Evolutionary conservation across 1,140 invertebrate genomes (phyloP), one percentile per base, ranked within the genome.

Genomic region (Homarus americanus): DNA sequence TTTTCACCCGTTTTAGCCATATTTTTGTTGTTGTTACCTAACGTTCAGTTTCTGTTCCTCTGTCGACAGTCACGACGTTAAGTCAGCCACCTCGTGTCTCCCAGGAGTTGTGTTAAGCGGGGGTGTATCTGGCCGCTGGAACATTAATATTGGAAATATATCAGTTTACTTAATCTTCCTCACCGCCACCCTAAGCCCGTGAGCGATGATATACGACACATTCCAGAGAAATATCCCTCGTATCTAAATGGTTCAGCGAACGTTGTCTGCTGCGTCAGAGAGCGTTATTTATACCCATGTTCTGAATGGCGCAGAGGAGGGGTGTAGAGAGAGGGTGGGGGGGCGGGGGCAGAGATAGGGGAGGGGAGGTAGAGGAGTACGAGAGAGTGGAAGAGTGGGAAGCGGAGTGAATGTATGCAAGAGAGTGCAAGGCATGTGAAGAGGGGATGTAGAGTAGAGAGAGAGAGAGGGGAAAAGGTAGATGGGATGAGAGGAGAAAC

Each of bases 241-340:
- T 69, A 69, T 69, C 63, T 69, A 69, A 69, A 69, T 69, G 63
- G 63, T 69, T 69, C 63, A 69, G 63, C 24, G 63, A 69, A 69
- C 63, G 63, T 69, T 69, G 63, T 69, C 28, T 69, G 63, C n/a
- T 32, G 63, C 0, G 63, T 28, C 7, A 2, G 63, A 32, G 63
- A 32, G n/a, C 63, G 63, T 69, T 69, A 69, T 69, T 69, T 69
- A 69, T 69, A 69, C n/a, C n/a, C 5, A 32, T 9, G n/a, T 9
- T 32, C n/a, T 69, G 63, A 63, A 63, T 69, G 63, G n/a, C 32
- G 63, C 12, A 32, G 5, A 1, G 63, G 63, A 28, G 28, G 28
- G n/a, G n/a, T 3, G 28, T 32, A 7, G 63, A 20, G 28, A 4
- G 58, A 20, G 58, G 20, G 20, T 24, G 58, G 58, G 58, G 58